These are phyloP conservation scores for Peromyscus aztecus DNA, from an alignment of 2,797 vertebrate genomes.

Conservation along the genomic window DNA sequence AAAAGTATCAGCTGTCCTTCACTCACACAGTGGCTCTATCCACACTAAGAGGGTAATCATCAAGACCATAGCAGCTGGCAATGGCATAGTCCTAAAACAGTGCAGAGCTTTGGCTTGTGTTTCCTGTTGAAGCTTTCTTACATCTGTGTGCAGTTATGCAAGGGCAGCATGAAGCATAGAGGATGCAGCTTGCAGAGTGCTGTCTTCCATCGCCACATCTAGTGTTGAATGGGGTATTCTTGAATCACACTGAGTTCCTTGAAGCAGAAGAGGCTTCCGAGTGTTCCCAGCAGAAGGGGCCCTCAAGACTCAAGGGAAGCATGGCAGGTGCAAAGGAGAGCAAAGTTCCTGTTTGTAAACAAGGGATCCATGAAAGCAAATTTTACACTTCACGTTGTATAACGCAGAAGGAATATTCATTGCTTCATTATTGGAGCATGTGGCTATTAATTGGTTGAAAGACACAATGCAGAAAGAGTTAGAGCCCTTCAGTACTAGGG, in stretches of 20 bases:
- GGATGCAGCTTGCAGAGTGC: background rate
- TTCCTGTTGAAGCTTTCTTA: background rate
- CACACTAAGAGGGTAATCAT: no score
- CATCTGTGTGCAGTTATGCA: background rate
- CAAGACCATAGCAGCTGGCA: background rate
- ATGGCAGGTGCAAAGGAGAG: slow-evolving; percentile 37
- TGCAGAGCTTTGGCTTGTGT: background rate
- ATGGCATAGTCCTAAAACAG: background rate
- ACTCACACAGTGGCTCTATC: background rate
- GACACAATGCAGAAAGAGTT: slow-evolving; percentile 27
- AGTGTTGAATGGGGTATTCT: background rate
- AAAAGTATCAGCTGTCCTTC: background rate
- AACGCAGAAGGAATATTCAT: slow-evolving; percentile 3
- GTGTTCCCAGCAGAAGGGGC: slow-evolving; percentile 2
- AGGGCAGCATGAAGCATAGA: background rate
- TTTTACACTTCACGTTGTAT: background rate
- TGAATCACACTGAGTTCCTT: background rate
- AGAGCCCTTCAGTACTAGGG: background rate
- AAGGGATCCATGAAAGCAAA: slow-evolving; percentile 51
- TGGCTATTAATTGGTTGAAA: slow-evolving; percentile 51
- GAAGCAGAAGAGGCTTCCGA: background rate
- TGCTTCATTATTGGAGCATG: background rate
- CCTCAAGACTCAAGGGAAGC: background rate
- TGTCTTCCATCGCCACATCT: background rate
- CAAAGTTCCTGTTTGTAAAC: slow-evolving; percentile 50